These are phyloP conservation scores for Crenichthys baileyi DNA, from an alignment of 2,797 vertebrate genomes.

Conservation along the genomic window DNA sequence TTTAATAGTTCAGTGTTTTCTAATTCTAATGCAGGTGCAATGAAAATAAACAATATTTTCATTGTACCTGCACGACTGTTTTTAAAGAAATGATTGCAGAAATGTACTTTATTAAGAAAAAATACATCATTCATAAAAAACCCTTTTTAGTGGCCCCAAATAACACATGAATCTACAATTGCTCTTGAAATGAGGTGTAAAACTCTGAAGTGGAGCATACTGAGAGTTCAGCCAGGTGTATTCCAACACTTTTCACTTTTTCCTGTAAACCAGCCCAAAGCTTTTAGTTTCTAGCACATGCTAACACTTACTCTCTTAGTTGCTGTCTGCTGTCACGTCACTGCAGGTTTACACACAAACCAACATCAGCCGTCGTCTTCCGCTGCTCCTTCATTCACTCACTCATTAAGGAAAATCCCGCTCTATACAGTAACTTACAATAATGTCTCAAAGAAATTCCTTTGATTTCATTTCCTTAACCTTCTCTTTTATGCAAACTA, in stretches of 20 bases:
- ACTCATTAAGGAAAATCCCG: not conserved
- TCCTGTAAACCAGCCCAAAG: slow-evolving; percentile 9
- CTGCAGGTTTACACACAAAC: slow-evolving; percentile 1
- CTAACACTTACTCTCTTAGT: slow-evolving; percentile 3
- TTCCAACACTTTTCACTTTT: not conserved
- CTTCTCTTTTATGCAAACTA: not conserved
- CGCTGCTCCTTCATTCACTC: not conserved
- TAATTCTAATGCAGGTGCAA: not conserved
- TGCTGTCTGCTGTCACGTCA: slow-evolving; percentile 16
- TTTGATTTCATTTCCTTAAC: not conserved
- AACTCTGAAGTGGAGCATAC: slow-evolving; percentile 3
- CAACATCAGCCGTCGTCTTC: not conserved
- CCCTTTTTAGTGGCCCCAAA: not conserved
- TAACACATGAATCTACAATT: not conserved
- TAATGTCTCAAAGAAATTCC: not conserved
- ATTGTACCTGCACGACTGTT: not conserved
- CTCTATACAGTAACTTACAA: not conserved
- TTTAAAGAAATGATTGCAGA: not conserved
- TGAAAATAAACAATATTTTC: not conserved
- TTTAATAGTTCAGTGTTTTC: not conserved
- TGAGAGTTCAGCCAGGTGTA: not conserved
- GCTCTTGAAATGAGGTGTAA: not conserved
- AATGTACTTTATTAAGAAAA: not conserved
- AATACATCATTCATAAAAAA: not conserved
- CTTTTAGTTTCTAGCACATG: slow-evolving; percentile 9